Conservation (phyloP, 2,888 invertebrate genomes). For the Zaprionus bogoriensis region DNA sequence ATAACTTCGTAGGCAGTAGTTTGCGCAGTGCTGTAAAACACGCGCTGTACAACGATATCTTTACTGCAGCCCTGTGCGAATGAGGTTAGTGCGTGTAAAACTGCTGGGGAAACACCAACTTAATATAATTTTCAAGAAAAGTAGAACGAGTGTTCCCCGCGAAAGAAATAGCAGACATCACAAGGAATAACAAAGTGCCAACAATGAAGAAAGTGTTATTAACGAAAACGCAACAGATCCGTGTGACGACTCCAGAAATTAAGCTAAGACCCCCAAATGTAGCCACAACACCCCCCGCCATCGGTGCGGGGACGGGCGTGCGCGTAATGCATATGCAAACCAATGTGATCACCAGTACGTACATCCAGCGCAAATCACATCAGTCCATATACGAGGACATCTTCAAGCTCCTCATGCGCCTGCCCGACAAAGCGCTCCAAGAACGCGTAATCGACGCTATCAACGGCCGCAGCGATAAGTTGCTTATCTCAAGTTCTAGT, state of each 20-base stretch:
- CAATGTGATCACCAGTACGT: constrained; percentile 42
- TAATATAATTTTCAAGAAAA: constrained; percentile 22
- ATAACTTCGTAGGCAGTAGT: neutral
- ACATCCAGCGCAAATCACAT: constrained; percentile 68
- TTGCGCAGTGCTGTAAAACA: constrained; percentile 9
- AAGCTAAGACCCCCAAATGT: constrained; percentile 22
- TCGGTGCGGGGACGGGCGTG: constrained; percentile 7
- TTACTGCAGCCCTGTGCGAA: neutral
- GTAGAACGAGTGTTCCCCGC: constrained; percentile 38
- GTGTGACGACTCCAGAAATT: constrained; percentile 25
- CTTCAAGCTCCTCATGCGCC: constrained; percentile 73
- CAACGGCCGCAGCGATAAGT: constrained; percentile 69
- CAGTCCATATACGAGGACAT: constrained; percentile 69
- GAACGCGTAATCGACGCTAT: constrained; percentile 79
- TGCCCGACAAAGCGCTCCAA: constrained; percentile 78
- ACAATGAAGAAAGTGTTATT: constrained; percentile 68
- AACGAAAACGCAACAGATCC: constrained; percentile 50
- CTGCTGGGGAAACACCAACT: constrained; percentile 66
- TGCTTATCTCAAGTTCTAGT: constrained; percentile 39
- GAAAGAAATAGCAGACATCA: neutral
- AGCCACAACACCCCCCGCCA: constrained; percentile 8
- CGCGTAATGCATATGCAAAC: constrained; percentile 30
- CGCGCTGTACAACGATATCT: neutral
- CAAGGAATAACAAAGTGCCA: neutral
- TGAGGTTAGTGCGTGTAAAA: constrained; percentile 10